A percentile compares a stretch with the other conserved stretches of the same genome.
These are phyloP conservation scores for Camptogramma bilineatum DNA, from an alignment of 2,888 invertebrate genomes.

Conservation along the genomic window DNA sequence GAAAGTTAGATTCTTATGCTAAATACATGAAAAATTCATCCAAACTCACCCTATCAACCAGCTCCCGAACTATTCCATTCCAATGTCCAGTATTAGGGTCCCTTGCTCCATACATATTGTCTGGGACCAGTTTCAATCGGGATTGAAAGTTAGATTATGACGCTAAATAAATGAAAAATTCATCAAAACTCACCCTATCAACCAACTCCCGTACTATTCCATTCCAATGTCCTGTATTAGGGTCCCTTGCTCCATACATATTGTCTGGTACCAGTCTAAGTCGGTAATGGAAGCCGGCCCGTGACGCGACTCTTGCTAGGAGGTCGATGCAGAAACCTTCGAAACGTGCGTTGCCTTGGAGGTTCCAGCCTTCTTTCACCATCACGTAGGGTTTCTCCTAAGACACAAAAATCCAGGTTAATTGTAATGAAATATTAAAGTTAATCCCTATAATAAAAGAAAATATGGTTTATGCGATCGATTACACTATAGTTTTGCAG, in stretches of 20 bases:
- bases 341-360: constrained; percentile 94
- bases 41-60: too few species aligned
- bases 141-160: too few species aligned
- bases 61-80: too few species aligned
- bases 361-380: constrained; percentile 93
- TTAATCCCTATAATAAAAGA: too few species aligned
- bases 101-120: too few species aligned
- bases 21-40: too few species aligned
- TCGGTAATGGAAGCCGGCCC: constrained; percentile 95
- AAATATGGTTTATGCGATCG: too few species aligned
- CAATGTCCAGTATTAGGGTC: too few species aligned
- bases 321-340: constrained; percentile 97
- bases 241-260: constrained; percentile 95
- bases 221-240: constrained; percentile 95
- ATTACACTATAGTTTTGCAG: too few species aligned
- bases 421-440: too few species aligned
- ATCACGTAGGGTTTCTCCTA: constrained; percentile 97
- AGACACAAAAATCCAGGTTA: constrained; percentile 29
- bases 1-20: too few species aligned
- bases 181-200: constrained; percentile 88
- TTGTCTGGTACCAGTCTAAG: constrained; percentile 92
- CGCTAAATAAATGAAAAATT: constrained; percentile 69
- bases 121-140: too few species aligned
- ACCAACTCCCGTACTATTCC: constrained; percentile 94
- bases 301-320: constrained; percentile 91